These are phyloP conservation scores for Dendroctonus valens DNA, from an alignment of 1,140 invertebrate genomes.

Conservation along the genomic window DNA sequence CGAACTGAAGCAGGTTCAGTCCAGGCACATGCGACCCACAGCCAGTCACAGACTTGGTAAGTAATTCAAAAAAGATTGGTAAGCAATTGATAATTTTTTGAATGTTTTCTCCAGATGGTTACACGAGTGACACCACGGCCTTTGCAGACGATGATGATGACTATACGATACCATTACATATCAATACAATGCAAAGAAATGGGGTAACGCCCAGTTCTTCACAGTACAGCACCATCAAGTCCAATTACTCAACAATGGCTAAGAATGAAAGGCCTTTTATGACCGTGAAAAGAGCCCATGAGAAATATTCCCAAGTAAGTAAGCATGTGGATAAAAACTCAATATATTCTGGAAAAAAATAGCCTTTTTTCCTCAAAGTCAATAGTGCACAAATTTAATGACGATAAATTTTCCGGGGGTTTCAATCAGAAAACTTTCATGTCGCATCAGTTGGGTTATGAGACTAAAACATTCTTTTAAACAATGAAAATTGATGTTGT, in stretches of 20 bases:
- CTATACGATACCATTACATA: slow-evolving; percentile 64
- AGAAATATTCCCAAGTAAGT: slow-evolving; percentile 51
- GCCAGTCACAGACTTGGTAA: slow-evolving; percentile 47
- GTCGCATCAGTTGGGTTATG: no score
- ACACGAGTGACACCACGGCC: slow-evolving; percentile 74
- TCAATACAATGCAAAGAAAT: slow-evolving; percentile 55
- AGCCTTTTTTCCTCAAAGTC: no score
- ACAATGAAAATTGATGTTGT: no score
- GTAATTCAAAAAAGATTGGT: not conserved
- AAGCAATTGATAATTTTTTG: not conserved
- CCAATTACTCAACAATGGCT: slow-evolving; percentile 28
- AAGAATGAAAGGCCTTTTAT: slow-evolving; percentile 62
- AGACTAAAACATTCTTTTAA: no score
- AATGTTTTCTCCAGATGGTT: slow-evolving; percentile 49
- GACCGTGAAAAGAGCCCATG: slow-evolving; percentile 63
- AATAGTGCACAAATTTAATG: no score
- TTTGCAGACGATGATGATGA: slow-evolving; percentile 70
- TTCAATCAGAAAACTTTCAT: no score
- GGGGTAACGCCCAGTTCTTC: slow-evolving; percentile 32
- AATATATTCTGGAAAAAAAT: no score
- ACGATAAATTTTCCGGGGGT: no score
- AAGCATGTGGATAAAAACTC: not conserved
- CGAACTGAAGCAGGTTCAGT: slow-evolving; percentile 60
- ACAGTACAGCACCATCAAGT: slow-evolving; percentile 35
- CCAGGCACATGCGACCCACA: slow-evolving; percentile 51